Percentiles rank a stretch among this genome's conserved stretches.
phyloP scores from a whole-genome alignment of 2,888 invertebrate species.

The Elgonia sp. region DNA sequence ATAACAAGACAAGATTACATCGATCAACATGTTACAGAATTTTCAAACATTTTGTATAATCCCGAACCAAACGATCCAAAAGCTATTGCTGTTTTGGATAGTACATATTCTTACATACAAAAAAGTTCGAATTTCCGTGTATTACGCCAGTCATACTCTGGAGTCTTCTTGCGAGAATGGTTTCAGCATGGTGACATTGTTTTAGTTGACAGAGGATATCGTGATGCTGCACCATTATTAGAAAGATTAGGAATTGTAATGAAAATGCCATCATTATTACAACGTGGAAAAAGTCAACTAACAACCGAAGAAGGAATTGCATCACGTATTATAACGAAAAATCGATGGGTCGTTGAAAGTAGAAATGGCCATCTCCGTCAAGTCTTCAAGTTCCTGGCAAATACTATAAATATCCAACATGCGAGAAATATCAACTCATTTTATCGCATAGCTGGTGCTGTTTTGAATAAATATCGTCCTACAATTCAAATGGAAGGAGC shows the following conservation, averaged over 20 bases:
- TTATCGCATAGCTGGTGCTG: conserved; percentile 44
- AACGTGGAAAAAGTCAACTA: conserved; percentile 39
- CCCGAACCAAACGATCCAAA: conserved; percentile 22
- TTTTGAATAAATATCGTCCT: conserved; percentile 52
- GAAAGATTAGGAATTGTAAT: conserved; percentile 24
- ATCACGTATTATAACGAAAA: conserved; percentile 43
- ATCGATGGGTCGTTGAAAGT: conserved; percentile 52
- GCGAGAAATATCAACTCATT: conserved; percentile 11
- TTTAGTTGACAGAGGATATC: conserved; percentile 63
- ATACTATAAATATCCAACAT: conserved; percentile 44
- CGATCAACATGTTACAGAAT: conserved; percentile 40
- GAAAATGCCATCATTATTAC: conserved; percentile 57
- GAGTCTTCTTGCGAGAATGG: conserved; percentile 42
- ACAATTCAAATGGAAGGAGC: not conserved
- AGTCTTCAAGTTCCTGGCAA: conserved; percentile 53
- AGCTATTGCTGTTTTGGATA: conserved; percentile 30
- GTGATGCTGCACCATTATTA: conserved; percentile 51
- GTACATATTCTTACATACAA: conserved; percentile 20
- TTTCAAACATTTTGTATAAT: conserved; percentile 13
- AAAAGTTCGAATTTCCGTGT: conserved; percentile 31
- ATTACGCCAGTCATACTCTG: conserved; percentile 34
- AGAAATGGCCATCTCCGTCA: conserved; percentile 60
- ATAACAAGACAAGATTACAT: conserved; percentile 52
- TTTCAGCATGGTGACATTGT: conserved; percentile 60
- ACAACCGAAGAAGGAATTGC: conserved; percentile 56